Percentiles rank a stretch among this genome's conserved stretches.
Evolutionary conservation across 2,888 invertebrate genomes (phyloP).

Genomic region (Napeogenes inachia): DNA sequence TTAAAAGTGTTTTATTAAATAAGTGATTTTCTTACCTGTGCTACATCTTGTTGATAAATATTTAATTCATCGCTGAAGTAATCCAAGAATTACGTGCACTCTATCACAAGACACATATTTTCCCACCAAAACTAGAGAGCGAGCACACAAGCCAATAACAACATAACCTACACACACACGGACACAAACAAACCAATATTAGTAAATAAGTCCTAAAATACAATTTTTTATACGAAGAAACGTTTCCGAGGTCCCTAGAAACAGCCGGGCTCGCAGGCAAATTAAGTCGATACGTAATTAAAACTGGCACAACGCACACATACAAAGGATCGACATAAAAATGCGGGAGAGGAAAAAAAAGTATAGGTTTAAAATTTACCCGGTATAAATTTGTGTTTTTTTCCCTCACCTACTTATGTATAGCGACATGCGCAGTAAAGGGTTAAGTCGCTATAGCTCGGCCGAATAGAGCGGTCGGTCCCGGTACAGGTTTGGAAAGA

Average conservation of each 20-base stretch:
- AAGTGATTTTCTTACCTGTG: conserved; percentile 29
- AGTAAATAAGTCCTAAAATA: conserved; percentile 26
- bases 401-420: conserved; percentile 73
- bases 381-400: conserved; percentile 78
- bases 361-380: conserved; percentile 78
- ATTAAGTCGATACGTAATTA: conserved; percentile 79
- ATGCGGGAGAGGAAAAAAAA: conserved; percentile 73
- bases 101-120: conserved; percentile 33
- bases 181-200: conserved; percentile 32
- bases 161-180: conserved; percentile 45
- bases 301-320: conserved; percentile 73
- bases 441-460: conserved; percentile 53
- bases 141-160: conserved; percentile 32
- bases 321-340: conserved; percentile 74
- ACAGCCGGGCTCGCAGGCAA: conserved; percentile 63
- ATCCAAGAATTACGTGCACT: conserved; percentile 27
- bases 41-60: conserved; percentile 34
- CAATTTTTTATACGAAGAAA: conserved; percentile 29
- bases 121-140: conserved; percentile 53
- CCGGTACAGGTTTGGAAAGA: no score
- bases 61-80: conserved; percentile 23
- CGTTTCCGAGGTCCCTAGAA: conserved; percentile 47
- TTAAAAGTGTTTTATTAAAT: not conserved
- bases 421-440: conserved; percentile 75
- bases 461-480: conserved; percentile 27